Percentiles rank a stretch among this genome's conserved stretches.
Evolutionary conservation across 2,888 invertebrate genomes (phyloP).

Genomic region (Hartigia nigra): DNA sequence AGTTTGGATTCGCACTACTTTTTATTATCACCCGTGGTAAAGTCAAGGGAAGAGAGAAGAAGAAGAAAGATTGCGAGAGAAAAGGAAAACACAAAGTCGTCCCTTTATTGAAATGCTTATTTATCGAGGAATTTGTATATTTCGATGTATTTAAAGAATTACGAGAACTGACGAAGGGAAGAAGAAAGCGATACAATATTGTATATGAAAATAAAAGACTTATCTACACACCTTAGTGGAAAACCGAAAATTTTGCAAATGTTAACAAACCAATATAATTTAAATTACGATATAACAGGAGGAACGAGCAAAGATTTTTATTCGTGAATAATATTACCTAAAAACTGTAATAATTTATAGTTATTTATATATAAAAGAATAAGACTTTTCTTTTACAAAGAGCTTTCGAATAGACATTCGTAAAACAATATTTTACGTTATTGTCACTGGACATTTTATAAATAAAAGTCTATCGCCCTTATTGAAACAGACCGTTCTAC

Average conservation of each 20-base stretch:
- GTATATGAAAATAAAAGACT: slow-evolving; percentile 25
- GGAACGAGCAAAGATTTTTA: no score
- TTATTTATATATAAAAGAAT: no score
- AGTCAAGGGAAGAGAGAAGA: neutral
- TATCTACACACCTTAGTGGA: slow-evolving; percentile 14
- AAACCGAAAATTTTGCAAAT: neutral
- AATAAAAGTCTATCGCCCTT: no score
- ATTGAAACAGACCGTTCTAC: no score
- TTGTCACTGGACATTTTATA: no score
- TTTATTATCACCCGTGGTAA: slow-evolving; percentile 9
- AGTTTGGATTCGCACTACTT: slow-evolving; percentile 24
- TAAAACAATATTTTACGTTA: no score
- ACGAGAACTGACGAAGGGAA: neutral
- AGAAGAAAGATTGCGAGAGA: neutral
- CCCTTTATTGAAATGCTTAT: slow-evolving; percentile 5
- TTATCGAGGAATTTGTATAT: slow-evolving; percentile 22
- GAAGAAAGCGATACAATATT: slow-evolving; percentile 6
- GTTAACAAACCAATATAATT: neutral
- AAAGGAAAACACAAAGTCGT: slow-evolving; percentile 2
- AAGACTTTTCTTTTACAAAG: no score
- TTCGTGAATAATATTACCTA: no score
- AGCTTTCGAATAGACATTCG: no score
- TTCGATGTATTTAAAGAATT: slow-evolving; percentile 17
- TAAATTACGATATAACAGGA: neutral
- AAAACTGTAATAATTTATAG: no score